Conservation (phyloP, 2,888 invertebrate species). For the Zaprionus bogoriensis region DNA sequence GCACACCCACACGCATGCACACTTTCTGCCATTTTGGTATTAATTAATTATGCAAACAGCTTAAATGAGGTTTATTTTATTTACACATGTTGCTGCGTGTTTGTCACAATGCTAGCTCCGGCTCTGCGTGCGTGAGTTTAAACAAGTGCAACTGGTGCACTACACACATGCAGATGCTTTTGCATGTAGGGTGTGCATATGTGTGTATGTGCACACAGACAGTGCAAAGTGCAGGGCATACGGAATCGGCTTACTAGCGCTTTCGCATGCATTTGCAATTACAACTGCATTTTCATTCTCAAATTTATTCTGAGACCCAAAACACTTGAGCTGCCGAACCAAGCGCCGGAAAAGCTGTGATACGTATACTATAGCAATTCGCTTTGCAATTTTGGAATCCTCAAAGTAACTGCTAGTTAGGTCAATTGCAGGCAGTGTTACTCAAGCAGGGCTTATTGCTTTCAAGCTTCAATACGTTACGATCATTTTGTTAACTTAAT, state of each 20-base stretch:
- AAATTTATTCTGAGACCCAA: not conserved
- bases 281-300: not conserved
- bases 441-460: not conserved
- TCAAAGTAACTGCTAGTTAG: not conserved
- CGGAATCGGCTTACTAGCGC: not conserved
- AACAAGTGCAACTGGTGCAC: conserved; percentile 41
- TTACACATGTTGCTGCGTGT: conserved; percentile 66
- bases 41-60: conserved; percentile 76
- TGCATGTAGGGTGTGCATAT: not conserved
- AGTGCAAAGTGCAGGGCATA: not conserved
- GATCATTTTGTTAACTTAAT: too few species aligned
- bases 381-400: not conserved
- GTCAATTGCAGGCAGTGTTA: not conserved
- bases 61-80: conserved; percentile 74
- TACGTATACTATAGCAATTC: not conserved
- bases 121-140: not conserved
- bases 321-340: not conserved
- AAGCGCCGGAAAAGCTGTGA: not conserved
- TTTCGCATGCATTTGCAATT: not conserved
- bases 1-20: not conserved
- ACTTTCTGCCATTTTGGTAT: conserved; percentile 48
- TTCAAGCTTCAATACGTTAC: too few species aligned
- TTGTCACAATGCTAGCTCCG: conserved; percentile 12
- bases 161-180: not conserved
- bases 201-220: not conserved